These are phyloP conservation scores for Epizoanthus rinbou DNA, from an alignment of 92 coral and sea anemone genomes.

Conservation along the genomic window DNA sequence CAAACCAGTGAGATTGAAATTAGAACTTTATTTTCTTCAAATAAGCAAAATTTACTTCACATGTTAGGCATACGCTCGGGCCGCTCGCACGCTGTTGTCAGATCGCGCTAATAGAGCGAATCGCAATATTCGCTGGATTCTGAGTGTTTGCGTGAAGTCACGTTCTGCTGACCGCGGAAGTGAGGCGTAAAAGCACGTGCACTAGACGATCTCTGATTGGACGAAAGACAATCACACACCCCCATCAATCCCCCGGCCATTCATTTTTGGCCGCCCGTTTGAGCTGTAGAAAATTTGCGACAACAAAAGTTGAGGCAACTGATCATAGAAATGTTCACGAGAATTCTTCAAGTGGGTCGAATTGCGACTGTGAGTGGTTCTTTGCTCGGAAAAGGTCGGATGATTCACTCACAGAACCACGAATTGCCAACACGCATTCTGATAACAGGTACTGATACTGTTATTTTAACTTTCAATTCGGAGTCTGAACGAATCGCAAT, in stretches of 20 bases:
- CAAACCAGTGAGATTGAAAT: too few species aligned
- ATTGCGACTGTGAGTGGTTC: slow-evolving; percentile 45
- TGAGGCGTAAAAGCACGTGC: slow-evolving; percentile 4
- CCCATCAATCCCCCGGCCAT: slow-evolving; percentile 15
- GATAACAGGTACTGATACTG: slow-evolving; percentile 63
- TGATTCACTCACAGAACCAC: slow-evolving; percentile 39
- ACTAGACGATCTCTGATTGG: slow-evolving; percentile 1
- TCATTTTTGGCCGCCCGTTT: not conserved
- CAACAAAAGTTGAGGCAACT: not conserved
- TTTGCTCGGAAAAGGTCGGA: slow-evolving; percentile 49
- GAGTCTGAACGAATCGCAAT: too few species aligned
- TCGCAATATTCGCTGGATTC: too few species aligned
- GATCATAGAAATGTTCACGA: slow-evolving; percentile 51
- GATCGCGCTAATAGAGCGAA: too few species aligned
- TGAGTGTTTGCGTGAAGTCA: too few species aligned
- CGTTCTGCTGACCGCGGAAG: not conserved
- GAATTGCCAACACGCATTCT: slow-evolving; percentile 71
- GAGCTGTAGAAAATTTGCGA: not conserved
- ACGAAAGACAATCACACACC: slow-evolving; percentile 24
- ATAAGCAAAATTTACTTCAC: too few species aligned
- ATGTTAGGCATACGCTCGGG: too few species aligned
- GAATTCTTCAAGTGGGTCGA: slow-evolving; percentile 50
- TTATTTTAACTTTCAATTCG: not conserved
- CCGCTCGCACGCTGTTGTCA: too few species aligned
- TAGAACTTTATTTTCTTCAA: too few species aligned